Conservation (phyloP, 1,140 invertebrate genomes). For the Heliothis virescens region DNA sequence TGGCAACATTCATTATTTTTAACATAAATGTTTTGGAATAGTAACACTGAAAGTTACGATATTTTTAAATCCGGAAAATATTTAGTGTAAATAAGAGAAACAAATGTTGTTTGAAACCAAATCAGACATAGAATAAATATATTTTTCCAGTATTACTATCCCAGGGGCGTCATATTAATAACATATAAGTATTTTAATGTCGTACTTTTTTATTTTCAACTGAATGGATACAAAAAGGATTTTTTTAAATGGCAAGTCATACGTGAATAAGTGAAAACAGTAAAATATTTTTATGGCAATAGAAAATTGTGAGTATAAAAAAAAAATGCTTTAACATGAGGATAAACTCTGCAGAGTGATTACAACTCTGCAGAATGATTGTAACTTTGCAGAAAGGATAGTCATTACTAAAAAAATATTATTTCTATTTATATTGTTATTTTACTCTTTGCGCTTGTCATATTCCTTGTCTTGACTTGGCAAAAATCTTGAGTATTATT, state of each 20-base stretch:
- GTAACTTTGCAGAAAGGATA: too few relatives aligned
- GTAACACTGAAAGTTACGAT: slow-evolving; percentile 9
- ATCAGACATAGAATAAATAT: neutral
- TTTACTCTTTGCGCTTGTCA: neutral
- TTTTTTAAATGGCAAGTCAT: too few relatives aligned
- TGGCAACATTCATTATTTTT: slow-evolving; percentile 68
- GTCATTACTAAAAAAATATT: too few relatives aligned
- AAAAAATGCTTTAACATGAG: neutral
- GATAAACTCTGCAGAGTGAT: neutral
- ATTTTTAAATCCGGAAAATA: neutral
- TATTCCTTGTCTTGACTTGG: neutral
- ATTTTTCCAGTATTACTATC: slow-evolving; percentile 20
- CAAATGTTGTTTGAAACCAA: too few relatives aligned
- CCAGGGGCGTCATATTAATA: neutral
- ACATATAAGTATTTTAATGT: slow-evolving; percentile 33
- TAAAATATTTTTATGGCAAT: neutral
- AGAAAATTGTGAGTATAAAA: neutral
- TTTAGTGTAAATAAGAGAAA: too few relatives aligned
- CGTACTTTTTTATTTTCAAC: slow-evolving; percentile 9
- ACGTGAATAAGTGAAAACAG: neutral
- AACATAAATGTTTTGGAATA: slow-evolving; percentile 44
- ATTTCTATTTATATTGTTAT: slow-evolving; percentile 1
- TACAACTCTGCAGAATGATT: neutral
- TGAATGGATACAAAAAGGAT: slow-evolving; percentile 25
- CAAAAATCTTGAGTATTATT: slow-evolving; percentile 11